Percentiles rank a stretch among this genome's conserved stretches.
These are phyloP conservation scores for Xenopus borealis DNA, from an alignment of 2,113 vertebrate species.

Conservation along the genomic window DNA sequence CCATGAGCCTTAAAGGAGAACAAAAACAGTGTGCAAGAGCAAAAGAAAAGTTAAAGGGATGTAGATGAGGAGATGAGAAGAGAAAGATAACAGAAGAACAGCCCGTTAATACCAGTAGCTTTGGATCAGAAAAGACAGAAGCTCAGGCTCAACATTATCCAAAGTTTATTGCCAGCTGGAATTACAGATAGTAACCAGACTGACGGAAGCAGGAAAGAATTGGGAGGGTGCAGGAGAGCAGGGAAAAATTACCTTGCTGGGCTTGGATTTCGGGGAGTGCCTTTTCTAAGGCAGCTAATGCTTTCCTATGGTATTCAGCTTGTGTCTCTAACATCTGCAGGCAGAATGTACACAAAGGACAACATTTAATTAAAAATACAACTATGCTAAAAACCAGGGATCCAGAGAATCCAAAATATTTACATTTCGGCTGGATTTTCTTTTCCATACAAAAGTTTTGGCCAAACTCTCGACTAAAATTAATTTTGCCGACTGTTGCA, in stretches of 20 bases:
- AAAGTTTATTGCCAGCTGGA: background rate
- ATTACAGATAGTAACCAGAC: background rate
- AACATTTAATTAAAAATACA: slow-evolving; percentile 63
- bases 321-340: slow-evolving; percentile 97
- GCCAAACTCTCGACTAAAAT: too few relatives aligned
- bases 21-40: background rate
- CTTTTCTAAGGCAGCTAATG: slow-evolving; percentile 92
- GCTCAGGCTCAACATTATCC: too few relatives aligned
- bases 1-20: background rate
- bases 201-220: slow-evolving; percentile 11
- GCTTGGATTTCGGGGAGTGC: slow-evolving; percentile 91
- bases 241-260: slow-evolving; percentile 88
- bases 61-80: background rate
- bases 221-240: slow-evolving; percentile 14
- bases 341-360: slow-evolving; percentile 76
- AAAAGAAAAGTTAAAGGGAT: background rate
- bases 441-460: too few relatives aligned
- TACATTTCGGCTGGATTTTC: too few relatives aligned
- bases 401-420: too few relatives aligned
- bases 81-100: background rate
- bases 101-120: background rate
- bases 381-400: too few relatives aligned
- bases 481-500: too few relatives aligned
- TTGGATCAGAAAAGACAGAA: too few relatives aligned
- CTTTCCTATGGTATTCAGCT: slow-evolving; percentile 98